phyloP scores from a whole-genome alignment of 2,888 invertebrate species.

The Fragum sueziense region DNA sequence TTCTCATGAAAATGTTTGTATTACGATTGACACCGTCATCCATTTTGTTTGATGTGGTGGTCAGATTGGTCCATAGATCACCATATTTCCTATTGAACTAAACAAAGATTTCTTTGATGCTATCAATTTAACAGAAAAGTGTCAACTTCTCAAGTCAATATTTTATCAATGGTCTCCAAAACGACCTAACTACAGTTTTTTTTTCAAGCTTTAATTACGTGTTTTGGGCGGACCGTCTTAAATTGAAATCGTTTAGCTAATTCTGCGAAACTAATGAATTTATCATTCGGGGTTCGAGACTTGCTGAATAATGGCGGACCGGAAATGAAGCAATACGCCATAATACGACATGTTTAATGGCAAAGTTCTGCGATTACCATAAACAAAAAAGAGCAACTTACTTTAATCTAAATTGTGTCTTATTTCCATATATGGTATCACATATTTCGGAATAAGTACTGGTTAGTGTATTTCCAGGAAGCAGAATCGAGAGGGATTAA shows the following conservation, averaged over 20 bases:
- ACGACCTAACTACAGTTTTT: no score
- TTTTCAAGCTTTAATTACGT: no score
- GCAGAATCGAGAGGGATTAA: no score
- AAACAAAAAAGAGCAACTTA: no score
- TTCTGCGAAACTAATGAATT: constrained; percentile 18
- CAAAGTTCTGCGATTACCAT: no score
- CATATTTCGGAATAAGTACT: no score
- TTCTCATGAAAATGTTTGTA: constrained; percentile 27
- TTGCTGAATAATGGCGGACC: not conserved
- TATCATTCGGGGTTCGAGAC: not conserved
- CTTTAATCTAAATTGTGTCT: no score
- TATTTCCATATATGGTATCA: no score
- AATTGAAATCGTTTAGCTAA: no score
- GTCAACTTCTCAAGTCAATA: constrained; percentile 22
- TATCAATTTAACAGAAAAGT: constrained; percentile 17
- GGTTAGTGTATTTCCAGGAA: no score
- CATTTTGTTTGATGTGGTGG: constrained; percentile 17
- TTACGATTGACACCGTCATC: constrained; percentile 18
- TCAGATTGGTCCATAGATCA: constrained; percentile 19
- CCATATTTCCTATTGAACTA: not conserved
- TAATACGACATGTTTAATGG: no score
- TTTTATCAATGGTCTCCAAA: not conserved
- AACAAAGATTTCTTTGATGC: constrained; percentile 14
- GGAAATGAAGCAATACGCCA: not conserved
- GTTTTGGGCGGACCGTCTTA: no score